Evolutionary conservation across 2,888 invertebrate genomes (phyloP).

Genomic region (Platycheirus rosarum): DNA sequence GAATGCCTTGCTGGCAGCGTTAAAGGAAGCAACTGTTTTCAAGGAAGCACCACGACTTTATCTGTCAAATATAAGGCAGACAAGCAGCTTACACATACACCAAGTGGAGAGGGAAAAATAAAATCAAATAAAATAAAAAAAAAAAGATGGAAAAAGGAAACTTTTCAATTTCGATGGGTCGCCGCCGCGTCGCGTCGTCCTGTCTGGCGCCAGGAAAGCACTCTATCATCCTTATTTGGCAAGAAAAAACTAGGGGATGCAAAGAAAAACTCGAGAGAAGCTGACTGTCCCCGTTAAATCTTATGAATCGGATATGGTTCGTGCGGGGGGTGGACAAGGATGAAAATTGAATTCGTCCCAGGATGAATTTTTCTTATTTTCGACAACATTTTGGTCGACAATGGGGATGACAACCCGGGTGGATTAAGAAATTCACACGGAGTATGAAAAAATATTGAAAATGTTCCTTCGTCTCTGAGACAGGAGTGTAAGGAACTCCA

Average conservation of each 20-base stretch:
- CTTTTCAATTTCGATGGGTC: conserved; percentile 73
- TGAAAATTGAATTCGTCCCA: conserved; percentile 67
- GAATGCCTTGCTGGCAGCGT: conserved; percentile 40
- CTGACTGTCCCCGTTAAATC: conserved; percentile 70
- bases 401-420: conserved; percentile 20
- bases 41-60: conserved; percentile 55
- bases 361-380: conserved; percentile 45
- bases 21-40: conserved; percentile 25
- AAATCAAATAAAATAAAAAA: conserved; percentile 1
- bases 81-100: conserved; percentile 38
- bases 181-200: conserved; percentile 46
- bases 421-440: conserved; percentile 41
- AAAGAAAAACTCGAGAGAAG: conserved; percentile 53
- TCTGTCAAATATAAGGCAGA: conserved; percentile 60
- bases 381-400: conserved; percentile 50
- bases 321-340: conserved; percentile 7
- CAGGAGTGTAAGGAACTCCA: too few relatives aligned
- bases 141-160: conserved; percentile 45
- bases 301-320: conserved; percentile 27
- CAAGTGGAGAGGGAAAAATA: neutral
- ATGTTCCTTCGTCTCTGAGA: too few relatives aligned
- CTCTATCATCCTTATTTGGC: conserved; percentile 61
- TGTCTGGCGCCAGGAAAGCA: conserved; percentile 73
- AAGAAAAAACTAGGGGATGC: conserved; percentile 26
- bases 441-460: neutral